Percentiles rank a stretch among this genome's conserved stretches.
Conservation (phyloP, 2,113 vertebrate species). For the Pelobates fuscus region DNA sequence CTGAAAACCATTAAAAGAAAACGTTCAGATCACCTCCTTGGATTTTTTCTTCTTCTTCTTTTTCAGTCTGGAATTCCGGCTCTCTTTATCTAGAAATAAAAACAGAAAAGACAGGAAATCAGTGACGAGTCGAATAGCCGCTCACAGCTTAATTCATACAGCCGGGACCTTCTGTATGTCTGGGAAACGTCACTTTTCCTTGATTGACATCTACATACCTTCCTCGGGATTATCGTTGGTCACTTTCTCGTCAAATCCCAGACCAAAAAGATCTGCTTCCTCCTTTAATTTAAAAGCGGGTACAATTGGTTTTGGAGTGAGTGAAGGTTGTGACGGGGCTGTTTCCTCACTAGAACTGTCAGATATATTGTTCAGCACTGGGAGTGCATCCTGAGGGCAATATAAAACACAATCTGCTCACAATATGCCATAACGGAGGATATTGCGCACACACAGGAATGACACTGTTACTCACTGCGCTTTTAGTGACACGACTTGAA, state of each 20-base stretch:
- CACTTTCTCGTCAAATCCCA: slow-evolving; percentile 77
- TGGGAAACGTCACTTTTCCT: no score
- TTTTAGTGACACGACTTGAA: slow-evolving; percentile 70
- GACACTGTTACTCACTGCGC: slow-evolving; percentile 68
- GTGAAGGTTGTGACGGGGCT: slow-evolving; percentile 55
- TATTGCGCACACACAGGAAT: no score
- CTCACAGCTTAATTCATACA: background rate
- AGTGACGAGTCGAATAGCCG: background rate
- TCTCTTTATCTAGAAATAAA: slow-evolving; percentile 77
- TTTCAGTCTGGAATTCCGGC: slow-evolving; percentile 76
- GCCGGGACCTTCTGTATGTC: no score
- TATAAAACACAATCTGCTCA: background rate
- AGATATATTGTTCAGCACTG: slow-evolving; percentile 81
- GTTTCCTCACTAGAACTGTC: slow-evolving; percentile 84
- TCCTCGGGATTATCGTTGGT: slow-evolving; percentile 82
- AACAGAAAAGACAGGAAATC: background rate
- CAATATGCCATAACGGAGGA: no score
- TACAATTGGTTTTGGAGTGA: slow-evolving; percentile 63
- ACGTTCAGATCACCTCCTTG: slow-evolving; percentile 88
- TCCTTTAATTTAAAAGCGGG: slow-evolving; percentile 80
- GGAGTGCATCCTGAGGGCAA: slow-evolving; percentile 73
- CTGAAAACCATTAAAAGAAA: no score
- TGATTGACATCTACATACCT: slow-evolving; percentile 66
- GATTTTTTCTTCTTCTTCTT: slow-evolving; percentile 94
- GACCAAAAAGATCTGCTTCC: slow-evolving; percentile 83